These are phyloP conservation scores for Trissoscelio sp. DNA, from an alignment of 2,888 invertebrate genomes.

Conservation along the genomic window DNA sequence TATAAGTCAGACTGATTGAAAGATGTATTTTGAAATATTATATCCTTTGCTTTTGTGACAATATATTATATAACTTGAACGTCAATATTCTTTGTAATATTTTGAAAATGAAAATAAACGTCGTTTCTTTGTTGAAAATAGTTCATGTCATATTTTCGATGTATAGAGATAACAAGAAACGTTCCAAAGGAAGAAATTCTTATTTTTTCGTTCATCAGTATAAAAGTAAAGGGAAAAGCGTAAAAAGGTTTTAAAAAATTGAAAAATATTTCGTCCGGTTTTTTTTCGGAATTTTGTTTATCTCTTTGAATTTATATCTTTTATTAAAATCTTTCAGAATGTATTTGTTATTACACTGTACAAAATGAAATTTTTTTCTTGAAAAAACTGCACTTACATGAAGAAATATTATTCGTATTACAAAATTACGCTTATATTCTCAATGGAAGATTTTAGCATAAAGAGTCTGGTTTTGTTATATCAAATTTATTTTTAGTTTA, in stretches of 20 bases:
- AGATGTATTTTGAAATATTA: too few relatives aligned
- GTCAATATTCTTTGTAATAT: neutral
- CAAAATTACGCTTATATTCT: too few relatives aligned
- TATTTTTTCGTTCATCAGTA: neutral
- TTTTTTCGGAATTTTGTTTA: neutral
- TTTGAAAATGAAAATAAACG: neutral
- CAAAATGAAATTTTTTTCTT: too few relatives aligned
- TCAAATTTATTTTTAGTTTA: too few relatives aligned
- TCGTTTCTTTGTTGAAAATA: neutral
- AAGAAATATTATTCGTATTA: too few relatives aligned
- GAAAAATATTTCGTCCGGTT: neutral
- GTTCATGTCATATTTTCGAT: neutral
- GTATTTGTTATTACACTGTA: neutral
- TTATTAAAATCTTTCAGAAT: too few relatives aligned
- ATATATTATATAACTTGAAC: neutral
- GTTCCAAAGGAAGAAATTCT: neutral
- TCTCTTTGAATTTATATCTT: too few relatives aligned
- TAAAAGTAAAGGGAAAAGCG: neutral
- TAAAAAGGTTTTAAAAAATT: neutral
- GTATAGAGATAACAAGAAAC: neutral
- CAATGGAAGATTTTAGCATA: too few relatives aligned
- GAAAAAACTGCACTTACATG: too few relatives aligned
- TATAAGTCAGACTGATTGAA: too few relatives aligned
- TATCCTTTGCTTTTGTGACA: too few relatives aligned
- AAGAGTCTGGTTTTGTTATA: too few relatives aligned